Percentiles rank a stretch among this genome's conserved stretches.
phyloP scores from a whole-genome alignment of 2,113 vertebrate genomes.

The Stigmatopora argus region DNA sequence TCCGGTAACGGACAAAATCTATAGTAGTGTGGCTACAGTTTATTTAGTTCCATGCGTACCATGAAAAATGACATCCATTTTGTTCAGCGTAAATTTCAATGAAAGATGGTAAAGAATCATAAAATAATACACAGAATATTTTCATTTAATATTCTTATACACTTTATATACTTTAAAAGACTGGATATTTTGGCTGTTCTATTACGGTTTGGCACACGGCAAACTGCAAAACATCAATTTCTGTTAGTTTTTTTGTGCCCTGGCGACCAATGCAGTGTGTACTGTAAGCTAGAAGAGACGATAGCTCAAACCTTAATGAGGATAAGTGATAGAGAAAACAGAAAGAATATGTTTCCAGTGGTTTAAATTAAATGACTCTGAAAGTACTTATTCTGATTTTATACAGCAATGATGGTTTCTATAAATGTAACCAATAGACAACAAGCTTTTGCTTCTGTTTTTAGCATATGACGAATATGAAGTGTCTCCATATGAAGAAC shows the following conservation, averaged over 20 bases:
- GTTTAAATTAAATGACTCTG: background rate
- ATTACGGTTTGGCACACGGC: no score
- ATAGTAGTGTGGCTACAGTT: no score
- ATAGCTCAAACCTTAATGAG: background rate
- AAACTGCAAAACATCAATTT: background rate
- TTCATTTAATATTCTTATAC: no score
- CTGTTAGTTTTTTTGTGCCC: background rate
- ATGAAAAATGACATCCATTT: no score
- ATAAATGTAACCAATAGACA: background rate
- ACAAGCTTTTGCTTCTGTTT: constrained; percentile 19
- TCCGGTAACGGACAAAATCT: no score
- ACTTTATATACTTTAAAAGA: no score
- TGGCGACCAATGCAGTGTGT: background rate
- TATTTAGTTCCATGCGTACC: no score
- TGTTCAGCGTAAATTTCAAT: no score
- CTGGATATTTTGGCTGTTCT: no score
- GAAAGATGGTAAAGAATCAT: no score
- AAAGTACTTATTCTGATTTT: background rate
- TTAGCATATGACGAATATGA: constrained; percentile 80
- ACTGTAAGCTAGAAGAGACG: background rate
- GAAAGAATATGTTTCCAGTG: background rate
- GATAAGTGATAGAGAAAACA: background rate
- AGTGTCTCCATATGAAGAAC: constrained; percentile 82
- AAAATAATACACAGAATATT: no score
- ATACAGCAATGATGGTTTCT: background rate